A percentile compares a stretch with the other conserved stretches of the same genome.
phyloP scores from a whole-genome alignment of 2,797 vertebrate species.

The Scyliorhinus canicula region DNA sequence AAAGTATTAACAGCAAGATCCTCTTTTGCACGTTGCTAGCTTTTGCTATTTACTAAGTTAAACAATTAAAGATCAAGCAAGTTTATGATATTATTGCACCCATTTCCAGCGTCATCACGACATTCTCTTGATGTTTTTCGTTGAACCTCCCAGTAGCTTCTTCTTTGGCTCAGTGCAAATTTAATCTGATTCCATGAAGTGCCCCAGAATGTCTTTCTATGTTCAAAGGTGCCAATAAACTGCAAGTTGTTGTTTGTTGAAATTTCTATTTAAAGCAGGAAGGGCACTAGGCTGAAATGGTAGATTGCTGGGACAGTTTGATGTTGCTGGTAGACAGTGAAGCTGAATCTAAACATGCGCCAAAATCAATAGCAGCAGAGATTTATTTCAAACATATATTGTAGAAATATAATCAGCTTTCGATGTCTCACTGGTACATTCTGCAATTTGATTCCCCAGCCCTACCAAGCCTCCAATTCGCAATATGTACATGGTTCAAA shows the following conservation, averaged over 20 bases:
- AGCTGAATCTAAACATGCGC: background rate
- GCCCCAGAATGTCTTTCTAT: background rate
- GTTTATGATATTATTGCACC: background rate
- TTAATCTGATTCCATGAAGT: background rate
- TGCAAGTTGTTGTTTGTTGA: background rate
- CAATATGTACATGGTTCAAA: background rate
- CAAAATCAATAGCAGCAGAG: background rate
- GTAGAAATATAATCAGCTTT: background rate
- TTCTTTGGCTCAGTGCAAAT: background rate
- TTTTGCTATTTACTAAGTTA: background rate
- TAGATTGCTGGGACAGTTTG: background rate
- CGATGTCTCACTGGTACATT: background rate
- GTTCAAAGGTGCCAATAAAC: background rate
- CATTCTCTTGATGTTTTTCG: background rate
- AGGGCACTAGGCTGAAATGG: background rate
- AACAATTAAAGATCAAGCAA: background rate
- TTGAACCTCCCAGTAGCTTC: too few relatives aligned
- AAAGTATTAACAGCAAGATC: background rate
- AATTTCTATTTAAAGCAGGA: background rate
- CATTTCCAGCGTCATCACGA: background rate
- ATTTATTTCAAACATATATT: background rate
- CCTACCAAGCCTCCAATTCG: background rate
- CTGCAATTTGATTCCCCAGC: background rate
- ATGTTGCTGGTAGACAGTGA: background rate
- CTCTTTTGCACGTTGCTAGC: background rate